Conservation (phyloP, 2,113 vertebrate genomes). For the Pelodiscus sinensis region DNA sequence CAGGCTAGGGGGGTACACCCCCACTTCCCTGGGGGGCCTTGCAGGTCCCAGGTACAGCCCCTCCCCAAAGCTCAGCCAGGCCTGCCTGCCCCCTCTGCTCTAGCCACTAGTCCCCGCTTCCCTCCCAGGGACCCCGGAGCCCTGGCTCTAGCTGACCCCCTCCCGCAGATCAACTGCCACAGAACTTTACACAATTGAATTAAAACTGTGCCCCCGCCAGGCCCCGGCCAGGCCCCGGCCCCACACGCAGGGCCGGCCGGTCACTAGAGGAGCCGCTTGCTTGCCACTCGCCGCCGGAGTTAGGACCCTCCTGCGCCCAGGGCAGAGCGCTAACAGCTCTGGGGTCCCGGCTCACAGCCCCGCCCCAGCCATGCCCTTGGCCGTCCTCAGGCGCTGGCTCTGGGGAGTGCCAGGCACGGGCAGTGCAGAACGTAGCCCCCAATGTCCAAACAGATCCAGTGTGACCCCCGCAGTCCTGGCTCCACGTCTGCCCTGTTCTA, state of each 20-base stretch:
- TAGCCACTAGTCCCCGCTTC: too few species aligned
- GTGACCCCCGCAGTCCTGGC: background rate
- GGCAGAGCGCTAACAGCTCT: too few species aligned
- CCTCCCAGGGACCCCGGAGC: too few species aligned
- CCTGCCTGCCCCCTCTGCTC: too few species aligned
- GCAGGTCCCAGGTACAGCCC: background rate
- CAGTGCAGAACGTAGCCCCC: background rate
- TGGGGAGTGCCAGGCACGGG: background rate
- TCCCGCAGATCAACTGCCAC: background rate
- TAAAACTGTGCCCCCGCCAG: too few species aligned
- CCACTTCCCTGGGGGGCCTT: background rate
- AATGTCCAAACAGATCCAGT: background rate
- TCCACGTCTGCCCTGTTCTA: background rate
- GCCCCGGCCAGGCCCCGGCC: background rate
- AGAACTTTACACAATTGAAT: too few species aligned
- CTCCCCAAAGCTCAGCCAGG: too few species aligned
- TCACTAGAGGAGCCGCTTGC: background rate
- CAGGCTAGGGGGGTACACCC: background rate
- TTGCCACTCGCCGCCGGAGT: background rate
- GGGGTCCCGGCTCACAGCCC: background rate
- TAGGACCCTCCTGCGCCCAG: background rate
- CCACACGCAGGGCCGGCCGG: background rate
- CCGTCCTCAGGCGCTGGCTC: background rate
- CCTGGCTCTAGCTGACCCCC: background rate
- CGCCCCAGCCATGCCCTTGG: background rate